Conservation (phyloP, 2,113 vertebrate species). For the Kobus ellipsiprymnus region DNA sequence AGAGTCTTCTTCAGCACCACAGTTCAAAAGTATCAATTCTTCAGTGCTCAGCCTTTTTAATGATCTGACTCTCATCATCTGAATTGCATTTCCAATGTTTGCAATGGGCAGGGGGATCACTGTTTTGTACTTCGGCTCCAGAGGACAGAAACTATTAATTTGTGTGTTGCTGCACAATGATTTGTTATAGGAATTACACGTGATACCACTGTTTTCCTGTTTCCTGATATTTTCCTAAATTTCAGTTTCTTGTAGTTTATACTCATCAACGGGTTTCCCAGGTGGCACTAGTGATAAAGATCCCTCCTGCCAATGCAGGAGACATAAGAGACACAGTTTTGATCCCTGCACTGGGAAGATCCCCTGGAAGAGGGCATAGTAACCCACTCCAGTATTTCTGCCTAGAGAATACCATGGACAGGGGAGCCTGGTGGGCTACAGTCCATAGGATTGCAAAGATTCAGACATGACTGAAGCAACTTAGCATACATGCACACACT, state of each 20-base stretch:
- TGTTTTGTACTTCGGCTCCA: neutral
- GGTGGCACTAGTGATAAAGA: neutral
- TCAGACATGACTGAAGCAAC: neutral
- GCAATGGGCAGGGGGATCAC: neutral
- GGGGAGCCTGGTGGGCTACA: neutral
- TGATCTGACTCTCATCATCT: neutral
- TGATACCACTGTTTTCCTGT: neutral
- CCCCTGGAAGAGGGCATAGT: neutral
- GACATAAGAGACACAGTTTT: neutral
- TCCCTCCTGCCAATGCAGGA: neutral
- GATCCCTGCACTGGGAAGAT: neutral
- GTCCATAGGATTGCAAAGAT: neutral
- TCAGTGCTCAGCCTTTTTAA: neutral
- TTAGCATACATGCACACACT: neutral
- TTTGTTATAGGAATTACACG: neutral
- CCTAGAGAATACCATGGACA: neutral
- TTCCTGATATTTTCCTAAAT: neutral
- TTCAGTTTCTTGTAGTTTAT: neutral
- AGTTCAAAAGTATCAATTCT: neutral
- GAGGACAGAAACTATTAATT: neutral
- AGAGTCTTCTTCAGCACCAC: neutral
- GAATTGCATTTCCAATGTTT: neutral
- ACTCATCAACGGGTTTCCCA: neutral
- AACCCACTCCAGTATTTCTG: neutral
- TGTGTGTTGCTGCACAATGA: neutral